These are phyloP conservation scores for Drosophila equinoxialis DNA, from an alignment of 1,140 invertebrate genomes.

Conservation along the genomic window DNA sequence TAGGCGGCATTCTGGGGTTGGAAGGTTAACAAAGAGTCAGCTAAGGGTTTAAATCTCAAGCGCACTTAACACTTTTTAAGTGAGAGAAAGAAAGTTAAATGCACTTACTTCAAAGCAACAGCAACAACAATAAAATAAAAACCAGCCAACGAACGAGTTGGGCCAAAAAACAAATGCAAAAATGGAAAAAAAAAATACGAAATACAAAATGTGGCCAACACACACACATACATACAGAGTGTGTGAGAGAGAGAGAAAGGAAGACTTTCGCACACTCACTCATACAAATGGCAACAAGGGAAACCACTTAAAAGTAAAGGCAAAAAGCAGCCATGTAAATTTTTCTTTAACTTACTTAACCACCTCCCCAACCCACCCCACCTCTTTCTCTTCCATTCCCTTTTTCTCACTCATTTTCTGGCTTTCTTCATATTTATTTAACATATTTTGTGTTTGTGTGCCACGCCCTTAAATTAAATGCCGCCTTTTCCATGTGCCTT, in stretches of 20 bases:
- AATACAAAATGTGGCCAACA: constrained; percentile 51
- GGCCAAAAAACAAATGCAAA: constrained; percentile 49
- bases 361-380: background rate
- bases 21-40: constrained; percentile 8
- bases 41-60: constrained; percentile 47
- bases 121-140: constrained; percentile 54
- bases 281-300: constrained; percentile 55
- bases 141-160: constrained; percentile 62
- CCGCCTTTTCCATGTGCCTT: constrained; percentile 35
- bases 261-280: constrained; percentile 15
- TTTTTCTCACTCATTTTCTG: constrained; percentile 31
- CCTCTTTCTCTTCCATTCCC: constrained; percentile 31
- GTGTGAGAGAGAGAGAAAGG: no score
- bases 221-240: constrained; percentile 44
- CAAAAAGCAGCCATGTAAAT: constrained; percentile 70
- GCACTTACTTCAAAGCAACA: constrained; percentile 71
- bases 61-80: constrained; percentile 62
- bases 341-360: constrained; percentile 65
- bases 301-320: constrained; percentile 74
- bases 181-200: no score
- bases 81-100: constrained; percentile 55
- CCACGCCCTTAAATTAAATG: constrained; percentile 67
- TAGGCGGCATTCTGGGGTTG: background rate
- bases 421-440: constrained; percentile 62
- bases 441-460: constrained; percentile 53